These are phyloP conservation scores for Pentamera pediparva DNA, from an alignment of 53 echinoderm and acorn worm species.

Conservation along the genomic window DNA sequence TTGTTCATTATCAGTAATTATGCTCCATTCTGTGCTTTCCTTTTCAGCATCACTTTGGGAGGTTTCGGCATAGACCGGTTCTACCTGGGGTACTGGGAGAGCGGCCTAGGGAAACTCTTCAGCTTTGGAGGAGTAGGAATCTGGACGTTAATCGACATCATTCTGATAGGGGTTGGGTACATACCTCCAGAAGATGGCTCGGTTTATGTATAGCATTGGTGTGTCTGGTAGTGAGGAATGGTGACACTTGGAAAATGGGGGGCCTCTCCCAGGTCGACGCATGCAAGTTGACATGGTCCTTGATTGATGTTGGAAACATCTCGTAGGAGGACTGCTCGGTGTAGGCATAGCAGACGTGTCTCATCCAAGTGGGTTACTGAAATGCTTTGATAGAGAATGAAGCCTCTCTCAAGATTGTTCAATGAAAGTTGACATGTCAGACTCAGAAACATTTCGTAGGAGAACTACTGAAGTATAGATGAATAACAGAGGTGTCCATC, in stretches of 20 bases:
- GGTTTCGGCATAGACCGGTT: conserved; percentile 95
- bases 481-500: too few relatives aligned
- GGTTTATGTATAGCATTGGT: conserved; percentile 71
- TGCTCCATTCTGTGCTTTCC: not conserved
- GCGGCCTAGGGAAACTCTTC: conserved; percentile 85
- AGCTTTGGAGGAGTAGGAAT: conserved; percentile 96
- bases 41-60: conserved; percentile 80
- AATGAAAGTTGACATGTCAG: too few relatives aligned
- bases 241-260: too few relatives aligned
- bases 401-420: too few relatives aligned
- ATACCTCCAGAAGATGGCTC: conserved; percentile 91
- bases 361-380: too few relatives aligned
- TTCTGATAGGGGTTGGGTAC: conserved; percentile 89
- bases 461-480: too few relatives aligned
- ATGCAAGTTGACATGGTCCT: too few relatives aligned
- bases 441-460: too few relatives aligned
- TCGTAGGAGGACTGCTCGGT: not conserved
- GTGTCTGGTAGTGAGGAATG: too few relatives aligned
- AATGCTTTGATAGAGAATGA: too few relatives aligned
- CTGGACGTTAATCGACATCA: conserved; percentile 96
- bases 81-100: conserved; percentile 92
- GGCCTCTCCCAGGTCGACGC: too few relatives aligned
- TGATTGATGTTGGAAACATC: too few relatives aligned
- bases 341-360: not conserved
- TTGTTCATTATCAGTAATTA: not conserved